Conservation (phyloP, 1,140 invertebrate species). For the Prorops nasuta region DNA sequence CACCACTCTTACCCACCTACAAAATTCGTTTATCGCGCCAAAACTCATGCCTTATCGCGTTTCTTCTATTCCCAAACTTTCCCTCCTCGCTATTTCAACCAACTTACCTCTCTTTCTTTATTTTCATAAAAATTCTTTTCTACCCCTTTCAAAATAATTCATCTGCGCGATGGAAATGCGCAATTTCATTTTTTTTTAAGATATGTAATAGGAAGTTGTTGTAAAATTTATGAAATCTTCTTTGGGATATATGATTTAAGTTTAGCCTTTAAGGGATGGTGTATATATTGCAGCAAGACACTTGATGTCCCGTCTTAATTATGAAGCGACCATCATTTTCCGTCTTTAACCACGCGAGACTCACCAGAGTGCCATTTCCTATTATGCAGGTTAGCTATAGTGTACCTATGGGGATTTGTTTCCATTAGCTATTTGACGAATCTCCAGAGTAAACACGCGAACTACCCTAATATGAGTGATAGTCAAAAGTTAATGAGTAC, state of each 20-base stretch:
- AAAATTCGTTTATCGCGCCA: no score
- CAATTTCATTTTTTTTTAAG: constrained; percentile 19
- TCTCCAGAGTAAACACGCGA: constrained; percentile 10
- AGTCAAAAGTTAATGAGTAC: no score
- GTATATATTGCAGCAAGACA: no score
- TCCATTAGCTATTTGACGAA: constrained; percentile 13
- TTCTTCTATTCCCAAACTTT: no score
- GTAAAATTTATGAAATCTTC: background rate
- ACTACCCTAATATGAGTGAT: no score
- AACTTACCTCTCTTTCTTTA: no score
- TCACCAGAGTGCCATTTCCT: constrained; percentile 27
- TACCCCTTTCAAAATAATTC: no score
- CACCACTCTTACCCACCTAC: no score
- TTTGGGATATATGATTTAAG: background rate
- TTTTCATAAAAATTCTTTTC: no score
- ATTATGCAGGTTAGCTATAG: constrained; percentile 21
- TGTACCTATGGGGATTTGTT: constrained; percentile 27
- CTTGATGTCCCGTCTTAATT: constrained; percentile 18
- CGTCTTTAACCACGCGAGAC: constrained; percentile 4
- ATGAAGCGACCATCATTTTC: constrained; percentile 12
- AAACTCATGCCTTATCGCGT: no score
- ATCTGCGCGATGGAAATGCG: no score
- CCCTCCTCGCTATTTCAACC: no score
- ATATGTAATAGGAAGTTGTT: background rate
- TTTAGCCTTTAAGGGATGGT: background rate